Evolutionary conservation across 2,888 invertebrate species (phyloP), one percentile per base, ranked within the genome.

Genomic region (Drosophila conformis): DNA sequence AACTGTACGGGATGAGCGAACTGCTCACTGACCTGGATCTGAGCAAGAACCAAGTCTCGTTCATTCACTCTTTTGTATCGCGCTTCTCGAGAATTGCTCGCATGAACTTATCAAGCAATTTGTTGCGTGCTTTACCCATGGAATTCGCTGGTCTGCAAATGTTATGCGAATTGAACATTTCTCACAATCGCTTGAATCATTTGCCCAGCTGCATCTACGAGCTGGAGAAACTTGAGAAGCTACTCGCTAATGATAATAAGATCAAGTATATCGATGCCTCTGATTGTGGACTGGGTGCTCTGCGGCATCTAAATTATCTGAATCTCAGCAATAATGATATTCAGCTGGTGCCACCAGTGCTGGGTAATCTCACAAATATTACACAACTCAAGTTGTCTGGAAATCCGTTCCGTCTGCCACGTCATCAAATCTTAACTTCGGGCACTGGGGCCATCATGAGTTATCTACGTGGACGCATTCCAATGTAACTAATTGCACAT

Each of bases 341-440:
- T 60, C 93, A 92, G 59, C 93, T 94, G 36, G 96, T 98, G 60
- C 98, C 98, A 11, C 97, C 98, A 0, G 95, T 96, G 84, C 94
- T 98, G 53, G 98, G 98, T 38, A 95, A 96, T 90, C 94, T 97
- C 89, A 95, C 94, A 29, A 96, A 97, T 79, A 93, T 98, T 59
- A 95, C 96, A 85, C 94, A 94, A 18, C 92, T 98, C 81, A 95
- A 96, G 87, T 93, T 98, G 64, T 95, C 95, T 93, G 98, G 98
- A 52, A 98, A 98, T 93, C 95, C 96, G 66, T 98, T 98, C 93
- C 95, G 97, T 51, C 96, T 97, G 91, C 98, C 98, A 11, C 95
- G 98, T 2, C 96, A 98, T 93, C 96, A 97, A 29, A 95, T 98
- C 72, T 94, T 98, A 56, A 95, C 95, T 59, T 97, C 97, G 92